Evolutionary conservation across 2,113 vertebrate species (phyloP).

Genomic region (Tautogolabrus adspersus): DNA sequence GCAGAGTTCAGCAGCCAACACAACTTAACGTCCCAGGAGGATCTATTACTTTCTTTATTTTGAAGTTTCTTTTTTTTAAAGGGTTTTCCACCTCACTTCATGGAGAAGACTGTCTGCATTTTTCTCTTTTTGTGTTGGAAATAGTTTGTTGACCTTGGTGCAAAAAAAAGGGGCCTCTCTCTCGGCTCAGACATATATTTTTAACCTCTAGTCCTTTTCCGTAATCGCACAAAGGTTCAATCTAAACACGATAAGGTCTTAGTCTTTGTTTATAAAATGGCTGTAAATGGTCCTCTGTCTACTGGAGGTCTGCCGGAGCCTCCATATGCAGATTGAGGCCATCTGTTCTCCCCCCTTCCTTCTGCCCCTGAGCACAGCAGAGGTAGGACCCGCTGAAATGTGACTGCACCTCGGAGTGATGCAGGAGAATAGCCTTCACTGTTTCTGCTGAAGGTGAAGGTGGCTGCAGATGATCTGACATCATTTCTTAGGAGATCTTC

Average conservation of each 20-base stretch:
- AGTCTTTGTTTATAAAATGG: conserved; percentile 52
- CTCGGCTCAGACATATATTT: not conserved
- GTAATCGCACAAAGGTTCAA: conserved; percentile 7
- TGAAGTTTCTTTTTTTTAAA: conserved; percentile 18
- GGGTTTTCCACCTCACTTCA: conserved; percentile 49
- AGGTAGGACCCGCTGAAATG: conserved; percentile 45
- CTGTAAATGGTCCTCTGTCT: conserved; percentile 66
- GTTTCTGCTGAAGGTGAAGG: not conserved
- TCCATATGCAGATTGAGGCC: conserved; percentile 70
- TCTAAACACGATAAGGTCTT: conserved; percentile 36
- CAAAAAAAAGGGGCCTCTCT: not conserved
- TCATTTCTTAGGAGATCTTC: too few relatives aligned
- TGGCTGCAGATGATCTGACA: not conserved
- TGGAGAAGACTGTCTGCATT: conserved; percentile 3
- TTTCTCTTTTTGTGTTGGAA: not conserved
- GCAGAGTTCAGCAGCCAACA: conserved; percentile 31
- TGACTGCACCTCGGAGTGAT: conserved; percentile 13
- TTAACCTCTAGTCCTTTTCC: not conserved
- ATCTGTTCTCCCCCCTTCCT: conserved; percentile 66
- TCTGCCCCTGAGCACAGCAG: conserved; percentile 31
- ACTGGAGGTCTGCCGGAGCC: conserved; percentile 59
- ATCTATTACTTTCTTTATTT: conserved; percentile 21
- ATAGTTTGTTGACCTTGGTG: conserved; percentile 35
- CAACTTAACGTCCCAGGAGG: conserved; percentile 37
- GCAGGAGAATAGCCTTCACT: not conserved